Percentiles rank a stretch among this genome's conserved stretches.
These are phyloP conservation scores for Rapana venosa DNA, from an alignment of 2,888 invertebrate species.

Conservation along the genomic window DNA sequence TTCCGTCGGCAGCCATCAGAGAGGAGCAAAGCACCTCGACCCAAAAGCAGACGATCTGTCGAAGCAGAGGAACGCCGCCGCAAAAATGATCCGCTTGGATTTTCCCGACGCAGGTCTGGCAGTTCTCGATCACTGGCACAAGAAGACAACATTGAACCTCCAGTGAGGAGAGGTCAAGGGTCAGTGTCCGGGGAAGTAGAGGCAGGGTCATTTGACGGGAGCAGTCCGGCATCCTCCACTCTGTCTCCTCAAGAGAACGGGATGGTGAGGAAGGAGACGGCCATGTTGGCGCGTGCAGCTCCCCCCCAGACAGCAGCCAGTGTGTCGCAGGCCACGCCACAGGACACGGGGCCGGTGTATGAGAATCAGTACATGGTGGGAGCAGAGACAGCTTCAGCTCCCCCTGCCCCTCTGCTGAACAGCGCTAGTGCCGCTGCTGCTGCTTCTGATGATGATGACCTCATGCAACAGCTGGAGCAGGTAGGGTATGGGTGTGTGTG, in stretches of 20 bases:
- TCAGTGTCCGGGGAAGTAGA: slow-evolving; percentile 31
- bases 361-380: slow-evolving; percentile 42
- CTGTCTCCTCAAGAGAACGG: slow-evolving; percentile 35
- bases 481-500: slow-evolving; percentile 17
- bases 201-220: slow-evolving; percentile 29
- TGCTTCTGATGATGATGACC: neutral
- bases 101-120: slow-evolving; percentile 42
- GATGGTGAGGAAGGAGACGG: slow-evolving; percentile 4
- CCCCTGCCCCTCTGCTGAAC: neutral
- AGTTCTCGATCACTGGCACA: slow-evolving; percentile 26
- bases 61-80: slow-evolving; percentile 45
- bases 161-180: slow-evolving; percentile 28
- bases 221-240: slow-evolving; percentile 33
- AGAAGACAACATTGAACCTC: slow-evolving; percentile 33
- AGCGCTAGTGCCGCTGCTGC: too few species aligned
- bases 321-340: slow-evolving; percentile 12
- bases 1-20: slow-evolving; percentile 44
- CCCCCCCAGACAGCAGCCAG: neutral
- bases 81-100: slow-evolving; percentile 49
- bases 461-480: slow-evolving; percentile 44
- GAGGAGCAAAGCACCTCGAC: slow-evolving; percentile 16
- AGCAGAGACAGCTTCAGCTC: slow-evolving; percentile 27
- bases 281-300: neutral
- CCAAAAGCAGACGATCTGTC: slow-evolving; percentile 39
- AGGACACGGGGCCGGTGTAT: slow-evolving; percentile 40